Evolutionary conservation across 2,113 vertebrate genomes (phyloP).

Genomic region (Rafetus swinhoei): DNA sequence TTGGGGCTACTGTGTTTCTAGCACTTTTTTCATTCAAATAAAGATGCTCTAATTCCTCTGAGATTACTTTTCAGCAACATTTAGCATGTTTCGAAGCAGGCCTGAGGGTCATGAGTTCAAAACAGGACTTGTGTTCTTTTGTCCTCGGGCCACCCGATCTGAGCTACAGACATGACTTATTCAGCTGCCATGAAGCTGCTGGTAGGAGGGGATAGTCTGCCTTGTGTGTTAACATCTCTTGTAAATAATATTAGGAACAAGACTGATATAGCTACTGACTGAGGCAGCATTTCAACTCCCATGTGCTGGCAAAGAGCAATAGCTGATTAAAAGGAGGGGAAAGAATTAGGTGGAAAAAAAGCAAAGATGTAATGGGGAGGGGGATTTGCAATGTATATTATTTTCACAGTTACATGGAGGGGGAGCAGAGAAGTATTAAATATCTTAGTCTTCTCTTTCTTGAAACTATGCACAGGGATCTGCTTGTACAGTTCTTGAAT

Average conservation of each 20-base stretch:
- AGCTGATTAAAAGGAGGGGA: background rate
- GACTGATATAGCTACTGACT: conserved; percentile 25
- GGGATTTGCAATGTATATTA: conserved; percentile 1
- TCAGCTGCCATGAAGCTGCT: conserved; percentile 30
- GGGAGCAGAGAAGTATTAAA: conserved; percentile 2
- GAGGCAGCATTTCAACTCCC: conserved; percentile 13
- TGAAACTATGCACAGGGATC: background rate
- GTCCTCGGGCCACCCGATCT: conserved; percentile 37
- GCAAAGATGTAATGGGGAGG: background rate
- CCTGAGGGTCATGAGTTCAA: conserved; percentile 43
- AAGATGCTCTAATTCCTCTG: conserved; percentile 23
- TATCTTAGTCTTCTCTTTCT: conserved; percentile 4
- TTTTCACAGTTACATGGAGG: conserved; percentile 26
- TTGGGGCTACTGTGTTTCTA: conserved; percentile 17
- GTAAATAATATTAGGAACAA: conserved; percentile 49
- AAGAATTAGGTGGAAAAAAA: conserved; percentile 8
- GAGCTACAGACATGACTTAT: conserved; percentile 26
- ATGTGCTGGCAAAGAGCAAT: background rate
- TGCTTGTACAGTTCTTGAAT: background rate
- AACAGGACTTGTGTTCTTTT: conserved; percentile 39
- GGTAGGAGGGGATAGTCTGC: conserved; percentile 7
- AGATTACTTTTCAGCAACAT: conserved; percentile 55
- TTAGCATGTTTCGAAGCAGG: conserved; percentile 22
- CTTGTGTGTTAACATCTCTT: background rate
- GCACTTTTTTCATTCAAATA: conserved; percentile 57